Evolutionary conservation across 1,140 invertebrate genomes (phyloP), one percentile per base, ranked within the genome.

Genomic region (Caenorhabditis latens): DNA sequence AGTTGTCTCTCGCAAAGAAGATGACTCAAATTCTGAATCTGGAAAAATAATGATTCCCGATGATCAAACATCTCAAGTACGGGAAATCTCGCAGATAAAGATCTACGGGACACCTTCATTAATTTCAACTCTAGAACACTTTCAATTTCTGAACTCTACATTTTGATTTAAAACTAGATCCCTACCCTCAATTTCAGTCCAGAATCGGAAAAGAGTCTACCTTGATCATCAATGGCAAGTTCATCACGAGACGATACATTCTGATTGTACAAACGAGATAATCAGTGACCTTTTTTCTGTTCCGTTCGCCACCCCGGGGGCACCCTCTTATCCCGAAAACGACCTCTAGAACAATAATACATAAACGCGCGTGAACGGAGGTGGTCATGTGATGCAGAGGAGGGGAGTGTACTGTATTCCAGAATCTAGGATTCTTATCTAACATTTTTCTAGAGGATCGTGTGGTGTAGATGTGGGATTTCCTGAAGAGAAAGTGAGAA

Each of bases 351-450:
- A 79, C 46, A 79, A 79, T 79, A 79, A 79, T 50, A 79, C 46
- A 50, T 79, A 79, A 79, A 79, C 53, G 71, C 71, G 71, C 71
- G 71, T 79, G 71, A 79, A 79, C 71, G 71, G 46, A 43, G 65
- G 43, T 71, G 16, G 71, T 79, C 71, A 79, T 50, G n/a, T 79
- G 71, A 79, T 42, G 46, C 43, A 50, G 43, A 42, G 11, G 46
- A 50, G n/a, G 46, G 0, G 19, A 5, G 14, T 16, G n/a, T 79
- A 79, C 71, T 79, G 71, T 79, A 79, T 79, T 79, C n/a, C 71
- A 79, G 71, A 79, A 19, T 19, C 16, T 21, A 8, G 43, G 71
- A 79, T 79, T 50, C 11, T 48, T 79, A 79, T 79, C 71, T 79
- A 11, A 9, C 50, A 21, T 24, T 24, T 21, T 50, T 79, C 46